These are phyloP conservation scores for Tipula vernalis DNA, from an alignment of 2,888 invertebrate species.

Conservation along the genomic window DNA sequence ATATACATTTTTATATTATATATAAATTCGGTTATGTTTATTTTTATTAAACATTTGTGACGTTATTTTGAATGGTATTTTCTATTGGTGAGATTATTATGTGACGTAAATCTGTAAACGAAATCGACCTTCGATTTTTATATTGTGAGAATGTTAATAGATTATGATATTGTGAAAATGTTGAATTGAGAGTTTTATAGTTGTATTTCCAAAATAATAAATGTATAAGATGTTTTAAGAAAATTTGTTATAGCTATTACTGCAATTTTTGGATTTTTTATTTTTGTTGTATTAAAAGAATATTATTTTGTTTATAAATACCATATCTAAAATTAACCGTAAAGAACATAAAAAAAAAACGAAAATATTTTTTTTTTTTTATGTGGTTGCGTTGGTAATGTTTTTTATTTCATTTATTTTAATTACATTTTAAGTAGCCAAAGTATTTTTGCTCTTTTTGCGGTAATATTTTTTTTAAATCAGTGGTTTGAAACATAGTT, in stretches of 20 bases:
- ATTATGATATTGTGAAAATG: not conserved
- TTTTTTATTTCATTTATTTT: not conserved
- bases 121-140: constrained; percentile 12
- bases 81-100: constrained; percentile 9
- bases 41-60: not conserved
- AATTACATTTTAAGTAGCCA: not conserved
- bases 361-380: not conserved
- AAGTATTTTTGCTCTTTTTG: not conserved
- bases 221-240: not conserved
- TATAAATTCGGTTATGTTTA: not conserved
- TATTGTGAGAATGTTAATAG: not conserved
- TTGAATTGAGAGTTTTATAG: not conserved
- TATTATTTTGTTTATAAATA: not conserved
- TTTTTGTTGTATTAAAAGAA: not conserved
- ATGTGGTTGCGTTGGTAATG: not conserved
- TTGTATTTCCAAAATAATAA: not conserved
- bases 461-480: not conserved
- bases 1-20: not conserved
- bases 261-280: not conserved
- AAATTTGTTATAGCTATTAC: not conserved
- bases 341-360: not conserved
- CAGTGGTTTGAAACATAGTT: not conserved
- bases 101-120: constrained; percentile 12
- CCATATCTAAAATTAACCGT: not conserved
- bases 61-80: not conserved